Percentiles rank a stretch among this genome's conserved stretches.
Evolutionary conservation across 2,888 invertebrate species (phyloP).

Genomic region (Pseudococcus viburni): DNA sequence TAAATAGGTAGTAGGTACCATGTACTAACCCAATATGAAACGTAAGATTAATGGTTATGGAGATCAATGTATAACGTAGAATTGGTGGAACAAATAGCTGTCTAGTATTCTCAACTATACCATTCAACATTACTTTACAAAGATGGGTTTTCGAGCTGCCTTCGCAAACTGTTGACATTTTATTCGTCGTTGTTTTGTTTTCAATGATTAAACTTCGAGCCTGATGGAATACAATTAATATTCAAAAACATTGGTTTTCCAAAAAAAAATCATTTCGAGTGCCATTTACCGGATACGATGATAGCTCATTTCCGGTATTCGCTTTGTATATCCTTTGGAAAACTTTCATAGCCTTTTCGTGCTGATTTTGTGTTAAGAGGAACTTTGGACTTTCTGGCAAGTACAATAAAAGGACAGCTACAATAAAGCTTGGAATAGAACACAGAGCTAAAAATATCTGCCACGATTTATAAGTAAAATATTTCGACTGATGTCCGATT

Average conservation of each 20-base stretch:
- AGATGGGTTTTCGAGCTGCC: slow-evolving; percentile 57
- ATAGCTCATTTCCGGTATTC: slow-evolving; percentile 83
- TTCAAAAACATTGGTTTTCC: neutral
- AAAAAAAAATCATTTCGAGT: neutral
- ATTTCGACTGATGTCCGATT: slow-evolving; percentile 79
- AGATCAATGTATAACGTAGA: slow-evolving; percentile 85
- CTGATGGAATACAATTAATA: slow-evolving; percentile 39
- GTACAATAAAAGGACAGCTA: slow-evolving; percentile 85
- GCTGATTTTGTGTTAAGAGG: slow-evolving; percentile 83
- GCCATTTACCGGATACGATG: slow-evolving; percentile 81
- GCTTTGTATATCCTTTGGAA: slow-evolving; percentile 86
- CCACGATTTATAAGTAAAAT: slow-evolving; percentile 92
- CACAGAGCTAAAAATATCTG: slow-evolving; percentile 90
- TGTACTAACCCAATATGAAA: slow-evolving; percentile 86
- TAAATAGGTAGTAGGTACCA: neutral
- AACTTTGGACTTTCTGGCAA: slow-evolving; percentile 94
- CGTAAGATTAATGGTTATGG: slow-evolving; percentile 91
- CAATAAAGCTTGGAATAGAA: slow-evolving; percentile 89
- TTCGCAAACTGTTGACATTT: slow-evolving; percentile 57
- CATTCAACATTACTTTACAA: slow-evolving; percentile 79
- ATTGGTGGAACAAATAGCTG: slow-evolving; percentile 86
- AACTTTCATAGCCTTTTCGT: slow-evolving; percentile 85
- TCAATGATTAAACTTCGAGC: slow-evolving; percentile 66
- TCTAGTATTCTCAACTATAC: slow-evolving; percentile 86
- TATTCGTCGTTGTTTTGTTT: slow-evolving; percentile 45